Percentiles rank a stretch among this genome's conserved stretches.
phyloP scores from a whole-genome alignment of 2,888 invertebrate genomes.

The Clistopyga incitator region DNA sequence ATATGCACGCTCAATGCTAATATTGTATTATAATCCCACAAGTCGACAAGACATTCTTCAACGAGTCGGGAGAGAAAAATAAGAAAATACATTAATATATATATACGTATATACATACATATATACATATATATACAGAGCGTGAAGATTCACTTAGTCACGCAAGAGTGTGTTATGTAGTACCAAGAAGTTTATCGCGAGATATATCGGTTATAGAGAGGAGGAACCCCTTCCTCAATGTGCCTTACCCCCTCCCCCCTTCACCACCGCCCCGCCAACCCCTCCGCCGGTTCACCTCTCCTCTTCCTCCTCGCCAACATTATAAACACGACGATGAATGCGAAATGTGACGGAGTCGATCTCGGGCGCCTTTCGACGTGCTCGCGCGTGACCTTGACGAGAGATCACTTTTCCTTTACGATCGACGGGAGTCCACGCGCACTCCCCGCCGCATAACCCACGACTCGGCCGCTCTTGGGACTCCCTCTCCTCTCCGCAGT shows the following conservation, averaged over 20 bases:
- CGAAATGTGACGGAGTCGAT: conserved; percentile 73
- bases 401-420: conserved; percentile 79
- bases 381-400: conserved; percentile 76
- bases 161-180: conserved; percentile 46
- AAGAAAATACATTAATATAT: neutral
- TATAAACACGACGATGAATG: conserved; percentile 72
- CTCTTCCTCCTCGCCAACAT: conserved; percentile 53
- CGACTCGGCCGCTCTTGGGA: conserved; percentile 2
- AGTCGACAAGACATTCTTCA: conserved; percentile 44
- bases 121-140: neutral
- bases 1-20: conserved; percentile 59
- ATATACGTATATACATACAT: neutral
- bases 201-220: conserved; percentile 53
- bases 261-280: neutral
- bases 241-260: conserved; percentile 35
- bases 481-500: neutral
- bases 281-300: conserved; percentile 1
- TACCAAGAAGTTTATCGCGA: conserved; percentile 54
- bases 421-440: conserved; percentile 67
- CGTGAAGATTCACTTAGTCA: conserved; percentile 15
- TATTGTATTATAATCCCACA: conserved; percentile 57
- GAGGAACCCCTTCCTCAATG: conserved; percentile 35
- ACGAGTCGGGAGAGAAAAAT: conserved; percentile 28
- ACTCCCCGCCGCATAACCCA: conserved; percentile 27
- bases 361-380: conserved; percentile 75